Conservation (phyloP, 2,113 vertebrate species). For the Heterochromis multidens region DNA sequence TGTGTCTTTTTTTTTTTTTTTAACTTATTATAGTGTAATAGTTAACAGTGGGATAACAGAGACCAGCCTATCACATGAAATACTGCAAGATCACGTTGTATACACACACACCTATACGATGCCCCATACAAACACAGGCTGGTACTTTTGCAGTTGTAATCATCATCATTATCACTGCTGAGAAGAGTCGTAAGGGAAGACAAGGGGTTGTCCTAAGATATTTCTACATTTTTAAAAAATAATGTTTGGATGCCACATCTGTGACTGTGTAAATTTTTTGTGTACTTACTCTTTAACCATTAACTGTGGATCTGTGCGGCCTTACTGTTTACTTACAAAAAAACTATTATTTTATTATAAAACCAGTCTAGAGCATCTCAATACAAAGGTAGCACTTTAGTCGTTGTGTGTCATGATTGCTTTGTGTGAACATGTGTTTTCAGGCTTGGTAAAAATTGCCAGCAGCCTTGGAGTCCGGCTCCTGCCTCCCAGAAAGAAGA, state of each 20-base stretch:
- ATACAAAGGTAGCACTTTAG: neutral
- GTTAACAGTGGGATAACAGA: neutral
- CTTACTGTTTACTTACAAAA: neutral
- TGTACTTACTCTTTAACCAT: neutral
- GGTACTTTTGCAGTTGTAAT: no score
- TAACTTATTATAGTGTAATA: neutral
- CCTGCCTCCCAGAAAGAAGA: constrained; percentile 78
- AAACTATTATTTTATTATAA: neutral
- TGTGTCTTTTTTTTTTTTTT: neutral
- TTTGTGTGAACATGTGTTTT: neutral
- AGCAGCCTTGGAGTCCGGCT: constrained; percentile 69
- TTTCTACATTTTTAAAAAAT: no score
- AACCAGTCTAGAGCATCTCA: neutral
- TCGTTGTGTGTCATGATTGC: neutral
- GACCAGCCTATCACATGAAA: no score
- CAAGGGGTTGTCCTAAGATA: no score
- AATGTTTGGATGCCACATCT: neutral
- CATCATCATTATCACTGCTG: neutral
- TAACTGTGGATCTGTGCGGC: neutral
- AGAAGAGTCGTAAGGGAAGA: neutral
- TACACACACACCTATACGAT: no score
- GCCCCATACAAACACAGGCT: neutral
- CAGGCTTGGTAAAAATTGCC: constrained; percentile 78
- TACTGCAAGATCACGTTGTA: no score
- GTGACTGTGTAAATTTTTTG: neutral